Evolutionary conservation across 2,113 vertebrate species (phyloP).

Genomic region (Emydocephalus ijimae): DNA sequence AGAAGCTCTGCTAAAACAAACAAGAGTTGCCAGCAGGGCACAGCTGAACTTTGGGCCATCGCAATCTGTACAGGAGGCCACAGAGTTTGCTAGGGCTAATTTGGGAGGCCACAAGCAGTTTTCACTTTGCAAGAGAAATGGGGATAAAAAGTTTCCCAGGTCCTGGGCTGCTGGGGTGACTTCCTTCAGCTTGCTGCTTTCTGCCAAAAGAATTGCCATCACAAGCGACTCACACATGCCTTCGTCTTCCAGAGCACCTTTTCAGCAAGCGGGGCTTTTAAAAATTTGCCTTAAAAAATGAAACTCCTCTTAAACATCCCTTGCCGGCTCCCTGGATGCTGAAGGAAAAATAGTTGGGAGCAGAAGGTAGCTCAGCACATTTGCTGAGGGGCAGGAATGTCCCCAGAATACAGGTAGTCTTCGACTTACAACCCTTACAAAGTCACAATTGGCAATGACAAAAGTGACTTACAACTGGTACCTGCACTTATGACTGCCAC

Average conservation of each 20-base stretch:
- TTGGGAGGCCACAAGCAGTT: neutral
- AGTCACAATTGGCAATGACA: neutral
- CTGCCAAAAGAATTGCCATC: neutral
- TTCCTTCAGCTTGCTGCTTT: neutral
- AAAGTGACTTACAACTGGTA: neutral
- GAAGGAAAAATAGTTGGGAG: neutral
- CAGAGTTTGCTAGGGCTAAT: neutral
- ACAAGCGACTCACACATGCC: neutral
- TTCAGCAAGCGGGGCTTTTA: conserved; percentile 17
- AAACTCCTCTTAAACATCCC: neutral
- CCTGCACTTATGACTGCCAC: too few relatives aligned
- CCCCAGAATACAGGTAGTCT: neutral
- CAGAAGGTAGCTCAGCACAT: neutral
- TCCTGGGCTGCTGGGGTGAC: neutral
- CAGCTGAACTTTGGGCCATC: too few relatives aligned
- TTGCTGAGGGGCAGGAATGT: neutral
- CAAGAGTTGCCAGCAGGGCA: neutral
- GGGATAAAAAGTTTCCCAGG: rapidly evolving
- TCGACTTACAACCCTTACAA: neutral
- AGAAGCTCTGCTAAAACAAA: neutral
- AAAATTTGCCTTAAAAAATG: neutral
- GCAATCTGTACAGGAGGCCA: too few relatives aligned
- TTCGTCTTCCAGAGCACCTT: neutral
- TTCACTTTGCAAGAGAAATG: neutral
- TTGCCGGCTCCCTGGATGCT: neutral